phyloP scores from a whole-genome alignment of 2,797 vertebrate species.

The Pteronotus mesoamericanus region DNA sequence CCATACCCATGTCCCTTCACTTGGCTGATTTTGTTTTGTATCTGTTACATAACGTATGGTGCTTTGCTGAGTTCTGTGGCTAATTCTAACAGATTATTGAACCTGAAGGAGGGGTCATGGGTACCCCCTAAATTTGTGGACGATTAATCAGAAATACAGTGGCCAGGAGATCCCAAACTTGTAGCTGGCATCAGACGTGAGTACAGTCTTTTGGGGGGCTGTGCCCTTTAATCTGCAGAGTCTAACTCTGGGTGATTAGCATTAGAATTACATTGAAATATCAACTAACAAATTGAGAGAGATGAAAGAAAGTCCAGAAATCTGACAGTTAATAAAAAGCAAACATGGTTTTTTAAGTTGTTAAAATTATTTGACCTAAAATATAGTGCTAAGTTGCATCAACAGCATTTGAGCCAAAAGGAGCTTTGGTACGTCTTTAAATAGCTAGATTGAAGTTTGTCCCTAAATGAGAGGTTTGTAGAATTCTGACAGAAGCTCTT shows the following conservation, averaged over 20 bases:
- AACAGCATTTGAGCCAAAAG: not conserved
- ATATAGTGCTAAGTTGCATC: not conserved
- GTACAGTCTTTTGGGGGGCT: not conserved
- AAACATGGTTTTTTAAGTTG: not conserved
- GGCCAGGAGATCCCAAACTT: not conserved
- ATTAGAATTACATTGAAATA: not conserved
- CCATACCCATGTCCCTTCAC: not conserved
- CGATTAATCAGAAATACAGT: not conserved
- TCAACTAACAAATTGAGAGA: not conserved
- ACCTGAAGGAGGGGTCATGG: not conserved
- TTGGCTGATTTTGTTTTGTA: not conserved
- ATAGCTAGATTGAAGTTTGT: not conserved
- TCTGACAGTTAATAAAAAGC: not conserved
- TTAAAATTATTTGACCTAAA: not conserved
- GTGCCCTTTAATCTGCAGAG: not conserved
- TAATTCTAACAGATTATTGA: not conserved
- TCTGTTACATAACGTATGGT: not conserved
- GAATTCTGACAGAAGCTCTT: not conserved
- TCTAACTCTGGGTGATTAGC: not conserved
- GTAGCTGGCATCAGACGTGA: not conserved
- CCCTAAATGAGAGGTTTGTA: not conserved
- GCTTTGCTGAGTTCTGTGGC: not conserved
- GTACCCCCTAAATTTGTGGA: not conserved
- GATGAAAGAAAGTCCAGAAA: not conserved
- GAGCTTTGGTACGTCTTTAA: not conserved